These are phyloP conservation scores for Rhagonycha lutea DNA, from an alignment of 2,888 invertebrate species.

Conservation along the genomic window DNA sequence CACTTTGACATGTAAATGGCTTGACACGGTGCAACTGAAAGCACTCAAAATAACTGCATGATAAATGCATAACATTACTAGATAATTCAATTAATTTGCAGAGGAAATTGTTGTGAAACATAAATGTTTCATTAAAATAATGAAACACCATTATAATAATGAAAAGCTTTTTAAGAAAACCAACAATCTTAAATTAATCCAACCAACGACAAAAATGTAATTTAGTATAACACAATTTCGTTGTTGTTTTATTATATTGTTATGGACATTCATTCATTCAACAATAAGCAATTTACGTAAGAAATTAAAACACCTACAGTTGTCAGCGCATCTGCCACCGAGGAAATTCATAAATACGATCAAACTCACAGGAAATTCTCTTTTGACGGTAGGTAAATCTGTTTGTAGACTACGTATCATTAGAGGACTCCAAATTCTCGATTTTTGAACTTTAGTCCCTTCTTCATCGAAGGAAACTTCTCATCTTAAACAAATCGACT, in stretches of 20 bases:
- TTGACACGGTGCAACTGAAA: slow-evolving; percentile 22
- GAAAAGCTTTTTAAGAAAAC: not conserved
- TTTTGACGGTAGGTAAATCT: no score
- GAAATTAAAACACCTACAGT: not conserved
- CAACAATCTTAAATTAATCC: not conserved
- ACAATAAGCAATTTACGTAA: no score
- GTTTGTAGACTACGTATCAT: no score
- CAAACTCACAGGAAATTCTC: no score
- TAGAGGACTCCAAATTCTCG: no score
- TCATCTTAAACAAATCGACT: no score
- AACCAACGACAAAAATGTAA: not conserved
- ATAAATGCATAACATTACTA: not conserved
- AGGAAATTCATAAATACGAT: no score
- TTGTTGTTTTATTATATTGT: not conserved
- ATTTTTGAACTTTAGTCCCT: no score
- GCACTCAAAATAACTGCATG: not conserved
- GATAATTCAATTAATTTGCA: not conserved
- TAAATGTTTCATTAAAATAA: not conserved
- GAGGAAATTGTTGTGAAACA: not conserved
- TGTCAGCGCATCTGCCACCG: no score
- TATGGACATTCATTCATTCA: not conserved
- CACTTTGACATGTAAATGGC: slow-evolving; percentile 22
- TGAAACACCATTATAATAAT: not conserved
- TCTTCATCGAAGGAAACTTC: no score
- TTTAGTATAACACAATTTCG: not conserved